Base-by-base conservation (phyloP, 2,113 vertebrate species). In the Plotosus lineatus region DNA sequence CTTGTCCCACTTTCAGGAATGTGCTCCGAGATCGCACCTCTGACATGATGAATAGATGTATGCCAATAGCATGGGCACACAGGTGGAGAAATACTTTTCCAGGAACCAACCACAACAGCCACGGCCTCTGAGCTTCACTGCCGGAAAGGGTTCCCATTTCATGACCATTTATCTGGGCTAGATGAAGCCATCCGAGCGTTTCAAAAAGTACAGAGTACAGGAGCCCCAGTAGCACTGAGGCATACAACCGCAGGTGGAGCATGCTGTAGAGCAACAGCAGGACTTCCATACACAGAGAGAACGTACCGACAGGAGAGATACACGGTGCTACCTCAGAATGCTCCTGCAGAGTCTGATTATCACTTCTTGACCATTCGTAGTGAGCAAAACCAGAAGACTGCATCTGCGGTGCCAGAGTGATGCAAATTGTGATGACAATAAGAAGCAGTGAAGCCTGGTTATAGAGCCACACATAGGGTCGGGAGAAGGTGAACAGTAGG, bases 1-100 rank as follows among this genome's bases (percentile, higher is more conserved):
- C 97, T 80, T 99, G 97, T 36, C 98, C 97, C 87, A 99, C 96
- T 90, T 99, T 99, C 74, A 99, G 94, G 90, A 99, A 99, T 19
- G 97, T 99, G 93, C 95, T 99, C 83, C 98, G 94, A 17, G 96
- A 97, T 26, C 98, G 94, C 87, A 99, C 98, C 90, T 99, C 97
- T 0, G 96, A 98, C 96, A 98, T 98, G 90, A 98, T 94, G 89
- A 99, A 98, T 75, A 99, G 91, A 79, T 99, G 98, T 77, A 98
- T 93, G 28, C 98, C 98, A 0, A 98, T 95, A 75, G 96, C 95
- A 0, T 99, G 98, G 61, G 98, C 93, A 46, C 97, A 99, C 75
- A 98, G 46, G 77, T 99, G 98, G 42, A 99, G 95, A 69, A 99
- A 90, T 55, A 95, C 94, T 87, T 96, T 96, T 82, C 94, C 94